phyloP scores from a whole-genome alignment of 2,113 vertebrate species.

The Aleadryas rufinucha region DNA sequence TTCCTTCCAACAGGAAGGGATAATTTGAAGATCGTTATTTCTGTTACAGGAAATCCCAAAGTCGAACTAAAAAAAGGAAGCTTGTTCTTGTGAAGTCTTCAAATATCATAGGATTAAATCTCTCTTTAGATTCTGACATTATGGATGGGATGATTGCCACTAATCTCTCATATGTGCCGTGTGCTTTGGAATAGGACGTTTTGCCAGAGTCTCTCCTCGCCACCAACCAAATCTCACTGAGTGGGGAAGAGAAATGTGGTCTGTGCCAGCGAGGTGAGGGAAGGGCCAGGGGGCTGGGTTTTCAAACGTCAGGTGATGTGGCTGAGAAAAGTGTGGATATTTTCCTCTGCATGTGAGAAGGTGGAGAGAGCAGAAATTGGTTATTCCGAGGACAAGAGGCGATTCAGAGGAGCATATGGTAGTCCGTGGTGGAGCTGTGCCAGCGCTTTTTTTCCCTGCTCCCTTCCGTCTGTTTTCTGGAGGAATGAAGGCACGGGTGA shows the following conservation, averaged over 20 bases:
- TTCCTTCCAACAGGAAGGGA: neutral
- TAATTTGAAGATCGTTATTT: neutral
- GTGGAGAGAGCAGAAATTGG: neutral
- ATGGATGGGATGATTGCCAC: constrained; percentile 15
- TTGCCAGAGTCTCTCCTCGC: neutral
- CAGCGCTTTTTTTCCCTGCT: neutral
- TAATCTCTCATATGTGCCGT: neutral
- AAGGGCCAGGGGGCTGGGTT: neutral
- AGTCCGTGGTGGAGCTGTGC: neutral
- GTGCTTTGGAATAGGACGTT: neutral
- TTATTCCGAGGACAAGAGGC: neutral
- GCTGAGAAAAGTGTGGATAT: neutral
- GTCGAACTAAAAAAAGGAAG: neutral
- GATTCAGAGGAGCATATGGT: neutral
- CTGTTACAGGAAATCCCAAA: constrained; percentile 14
- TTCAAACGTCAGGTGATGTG: neutral
- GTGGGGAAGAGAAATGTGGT: neutral
- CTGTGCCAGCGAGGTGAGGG: neutral
- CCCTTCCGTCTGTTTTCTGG: neutral
- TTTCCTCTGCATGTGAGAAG: neutral
- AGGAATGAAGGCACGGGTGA: neutral
- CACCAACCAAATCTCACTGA: neutral
- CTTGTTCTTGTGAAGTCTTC: neutral
- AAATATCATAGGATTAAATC: neutral
- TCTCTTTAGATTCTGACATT: constrained; percentile 26